phyloP scores from a whole-genome alignment of 1,140 invertebrate genomes.

The Argopecten irradians region DNA sequence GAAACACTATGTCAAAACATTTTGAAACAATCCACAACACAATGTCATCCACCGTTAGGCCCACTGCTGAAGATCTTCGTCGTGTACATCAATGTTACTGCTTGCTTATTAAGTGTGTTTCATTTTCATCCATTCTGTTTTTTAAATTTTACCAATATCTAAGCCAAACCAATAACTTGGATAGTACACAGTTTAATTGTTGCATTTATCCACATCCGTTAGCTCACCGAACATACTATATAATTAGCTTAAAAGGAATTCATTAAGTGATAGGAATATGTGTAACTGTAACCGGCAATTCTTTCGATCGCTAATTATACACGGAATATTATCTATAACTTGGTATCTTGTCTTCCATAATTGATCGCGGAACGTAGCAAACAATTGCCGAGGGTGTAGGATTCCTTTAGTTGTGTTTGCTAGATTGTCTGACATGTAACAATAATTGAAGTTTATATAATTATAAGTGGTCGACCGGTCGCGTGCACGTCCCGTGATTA shows the following conservation, averaged over 20 bases:
- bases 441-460: conserved; percentile 1
- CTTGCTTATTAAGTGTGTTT: too few species aligned
- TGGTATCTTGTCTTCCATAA: not conserved
- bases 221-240: not conserved
- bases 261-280: not conserved
- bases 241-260: conserved; percentile 19
- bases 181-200: too few species aligned
- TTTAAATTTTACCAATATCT: too few species aligned
- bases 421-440: not conserved
- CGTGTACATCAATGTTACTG: too few species aligned
- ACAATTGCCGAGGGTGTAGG: not conserved
- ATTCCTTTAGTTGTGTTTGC: not conserved
- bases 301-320: not conserved
- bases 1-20: too few species aligned
- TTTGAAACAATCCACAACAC: too few species aligned
- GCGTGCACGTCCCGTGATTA: not conserved
- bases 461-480: not conserved
- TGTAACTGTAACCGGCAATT: not conserved
- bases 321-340: not conserved
- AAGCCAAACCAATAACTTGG: too few species aligned
- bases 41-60: too few species aligned
- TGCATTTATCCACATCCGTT: not conserved
- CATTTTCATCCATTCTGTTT: too few species aligned
- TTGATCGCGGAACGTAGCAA: not conserved
- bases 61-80: too few species aligned